These are phyloP conservation scores for Brachyalestes nurse DNA, from an alignment of 2,797 vertebrate genomes.

Conservation along the genomic window DNA sequence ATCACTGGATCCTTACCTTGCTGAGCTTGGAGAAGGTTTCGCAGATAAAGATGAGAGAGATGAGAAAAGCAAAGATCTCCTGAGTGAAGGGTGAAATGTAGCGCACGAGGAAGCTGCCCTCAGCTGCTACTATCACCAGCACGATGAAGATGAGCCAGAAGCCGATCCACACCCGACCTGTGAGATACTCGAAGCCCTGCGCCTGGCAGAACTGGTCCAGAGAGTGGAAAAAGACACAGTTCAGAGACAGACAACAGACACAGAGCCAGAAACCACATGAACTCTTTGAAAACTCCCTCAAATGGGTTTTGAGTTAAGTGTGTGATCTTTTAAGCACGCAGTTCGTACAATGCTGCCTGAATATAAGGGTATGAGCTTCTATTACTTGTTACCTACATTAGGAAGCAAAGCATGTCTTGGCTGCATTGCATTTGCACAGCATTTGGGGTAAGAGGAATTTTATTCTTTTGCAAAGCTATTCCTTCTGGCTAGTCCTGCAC, in stretches of 20 bases:
- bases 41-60: slow-evolving; percentile 97
- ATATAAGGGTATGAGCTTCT: neutral
- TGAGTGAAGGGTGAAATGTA: slow-evolving; percentile 98
- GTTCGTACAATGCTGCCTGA: neutral
- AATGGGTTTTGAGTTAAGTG: neutral
- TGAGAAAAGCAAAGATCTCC: slow-evolving; percentile 98
- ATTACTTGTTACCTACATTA: neutral
- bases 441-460: neutral
- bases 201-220: slow-evolving; percentile 89
- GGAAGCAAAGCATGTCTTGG: neutral
- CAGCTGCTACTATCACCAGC: slow-evolving; percentile 90
- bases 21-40: slow-evolving; percentile 97
- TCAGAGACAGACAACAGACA: slow-evolving; percentile 4
- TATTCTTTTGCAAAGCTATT: neutral
- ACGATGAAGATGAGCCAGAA: slow-evolving; percentile 96
- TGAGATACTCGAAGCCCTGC: slow-evolving; percentile 92
- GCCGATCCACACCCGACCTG: slow-evolving; percentile 96
- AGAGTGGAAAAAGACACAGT: neutral
- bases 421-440: neutral
- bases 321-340: neutral
- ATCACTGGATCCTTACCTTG: slow-evolving; percentile 78
- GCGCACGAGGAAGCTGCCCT: slow-evolving; percentile 96
- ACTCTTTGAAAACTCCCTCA: neutral
- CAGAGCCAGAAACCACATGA: neutral
- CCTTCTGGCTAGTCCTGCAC: neutral